Base-by-base conservation (phyloP, 2,113 vertebrate genomes). In the Microcebus murinus region DNA sequence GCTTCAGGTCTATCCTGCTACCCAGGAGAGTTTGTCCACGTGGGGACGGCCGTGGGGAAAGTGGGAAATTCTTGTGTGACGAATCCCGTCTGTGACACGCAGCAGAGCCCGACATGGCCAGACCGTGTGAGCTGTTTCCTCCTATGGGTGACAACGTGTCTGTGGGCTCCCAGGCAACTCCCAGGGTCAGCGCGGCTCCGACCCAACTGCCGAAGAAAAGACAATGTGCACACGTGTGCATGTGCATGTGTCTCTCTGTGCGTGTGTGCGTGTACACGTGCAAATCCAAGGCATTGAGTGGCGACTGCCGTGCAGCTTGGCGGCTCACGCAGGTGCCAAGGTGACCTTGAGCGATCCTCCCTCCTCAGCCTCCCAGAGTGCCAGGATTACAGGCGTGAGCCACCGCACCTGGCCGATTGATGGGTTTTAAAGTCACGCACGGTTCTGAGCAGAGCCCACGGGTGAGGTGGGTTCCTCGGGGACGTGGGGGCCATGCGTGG, bases 281-380 rank as follows among this genome's bases (percentile, higher is more conserved):
- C 27, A 42, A 17, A 82, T 42, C 3, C 29, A 42, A 39, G 79
- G 39, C 25, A 25, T 18, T 42, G 25, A 5, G 8, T 82, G 36
- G 36, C 1, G 7, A 25, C 55, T 61, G 36, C 36, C 8, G 1
- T 11, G 36, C 4, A 29, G 23, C 63, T n/a, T 12, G 0, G 7
- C 25, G 63, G 45, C 50, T 55, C 50, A 31, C 12, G 27, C 11
- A 29, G 67, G 29, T 36, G n/a, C 55, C 48, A 23, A 34, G 48
- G 42, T 45, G 42, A 45, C 42, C 42, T 45, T 8, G 6, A 45
- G 42, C 7, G 42, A 45, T 45, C 42, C 42, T 45, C 42, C 42
- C 42, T 45, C 42, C 42, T 45, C 42, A 1, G 42, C 42, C 42
- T 45, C 42, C 42, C 42, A 45, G 42, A 45, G 42, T 45, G 42